Evolutionary conservation across 2,888 invertebrate species (phyloP), one percentile per base, ranked within the genome.

Genomic region (Papilio gigon): DNA sequence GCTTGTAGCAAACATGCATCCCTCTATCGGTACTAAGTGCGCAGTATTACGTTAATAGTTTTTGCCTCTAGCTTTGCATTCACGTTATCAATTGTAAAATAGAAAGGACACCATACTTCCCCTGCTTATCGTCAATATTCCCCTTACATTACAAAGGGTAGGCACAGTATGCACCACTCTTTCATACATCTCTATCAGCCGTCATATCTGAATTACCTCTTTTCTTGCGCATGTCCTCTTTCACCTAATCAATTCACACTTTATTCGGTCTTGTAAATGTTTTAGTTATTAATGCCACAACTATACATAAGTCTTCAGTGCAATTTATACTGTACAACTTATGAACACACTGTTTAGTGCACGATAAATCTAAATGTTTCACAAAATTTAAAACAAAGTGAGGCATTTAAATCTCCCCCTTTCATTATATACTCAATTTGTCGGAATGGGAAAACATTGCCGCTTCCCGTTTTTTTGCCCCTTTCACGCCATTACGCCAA

Each of bases 351-450:
- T 53, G 27, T 53, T 53, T 27, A 53, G 27, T 25, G n/a, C 14
- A 1, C n/a, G 6, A 56, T 30, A 30, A 53, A 53, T 53, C 9
- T 30, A 56, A 56, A 30, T n/a, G 30, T 11, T 37, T 56, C 14
- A 11, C 30, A 33, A 42, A 42, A 58, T 65, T 65, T 12, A 20
- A 33, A 42, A 58, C 58, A n/a, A 58, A 64, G 22, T 33, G 12
- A 64, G 53, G 27, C 37, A 42, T 56, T 65, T 61, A 53, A 37
- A 25, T 61, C 20, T n/a, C 50, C 25, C 56, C 56, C 37, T 63
- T 68, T 63, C 63, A 68, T 68, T 63, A 68, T 58, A 58, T 65
- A 68, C 65, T 61, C 68, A 69, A 69, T 65, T 69, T 65, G 53
- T 69, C 37, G 60, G 60, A 69, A 69, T 65, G 60, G 27, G 53